Base-by-base conservation (phyloP, 1,140 invertebrate genomes). In the Propsilocerus akamusi region DNA sequence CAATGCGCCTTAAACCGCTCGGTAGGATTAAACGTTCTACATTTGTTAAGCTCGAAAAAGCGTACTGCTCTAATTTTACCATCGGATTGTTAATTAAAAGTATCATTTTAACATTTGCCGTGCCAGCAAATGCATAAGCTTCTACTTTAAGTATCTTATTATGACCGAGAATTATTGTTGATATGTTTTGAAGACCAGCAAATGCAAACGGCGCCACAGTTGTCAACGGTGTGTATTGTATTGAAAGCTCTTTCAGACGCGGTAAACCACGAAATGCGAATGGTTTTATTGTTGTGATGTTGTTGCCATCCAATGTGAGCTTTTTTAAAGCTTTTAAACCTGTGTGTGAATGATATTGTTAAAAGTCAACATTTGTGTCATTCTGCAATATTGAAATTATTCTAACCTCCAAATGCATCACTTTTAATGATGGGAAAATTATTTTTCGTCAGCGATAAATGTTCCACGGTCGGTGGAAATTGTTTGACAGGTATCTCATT, bases 191-290 rank as follows among this genome's bases (percentile, higher is more conserved):
- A 5, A 88, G 63, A 0, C 83, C 82, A 10, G 85, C 82, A 57
- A 88, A 88, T 0, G 84, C 77, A 55, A 86, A 88, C 26, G 78
- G 76, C 5, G 83, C 77, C 11, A 88, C 78, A 2, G 73, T 78
- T 3, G 78, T 68, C 6, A 89, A 63, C 0, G 84, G 82, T 0
- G 84, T 86, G 47, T 87, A 77, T 57, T 87, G 83, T 49, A 89
- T 86, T 53, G 81, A 85, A 2, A 89, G 69, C 55, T 86, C 81
- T 34, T 75, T 72, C 2, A 89, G 69, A 2, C 78, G 74, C 1
- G 76, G 78, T 22, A 89, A 62, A 0, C 85, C 85, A 11, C 83
- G 74, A 60, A 89, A 88, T 22, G 85, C 85, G 60, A 88, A 87
- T 17, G 81, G 78, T 53, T 81, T 81, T 54, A 89, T 85, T 5